Evolutionary conservation across 2,888 invertebrate species (phyloP), one percentile per base, ranked within the genome.

Genomic region (Omphaloscelis lunosa): DNA sequence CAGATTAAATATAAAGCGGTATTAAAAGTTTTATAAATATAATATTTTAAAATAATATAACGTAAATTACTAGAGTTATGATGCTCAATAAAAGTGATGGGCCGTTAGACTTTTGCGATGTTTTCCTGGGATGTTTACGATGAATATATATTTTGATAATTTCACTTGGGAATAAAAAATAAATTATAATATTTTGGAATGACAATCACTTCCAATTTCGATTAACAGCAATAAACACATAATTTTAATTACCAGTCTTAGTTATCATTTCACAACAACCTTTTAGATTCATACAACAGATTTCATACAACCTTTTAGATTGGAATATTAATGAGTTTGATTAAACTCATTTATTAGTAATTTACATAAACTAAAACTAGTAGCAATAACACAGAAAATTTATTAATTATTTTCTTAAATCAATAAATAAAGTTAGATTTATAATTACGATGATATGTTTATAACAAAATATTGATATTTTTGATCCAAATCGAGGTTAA

Each of bases 331-430:
- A 82, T 81, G 74, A 61, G 15, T 45, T 5, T 45, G 15, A 45
- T 45, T 45, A 45, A 45, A 59, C 45, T 48, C 79, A 87, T 87
- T 87, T 79, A 82, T 85, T 75, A 76, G 41, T 84, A 11, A 88
- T 87, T 87, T 68, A 75, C 83, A 86, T 84, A 82, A 86, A 86
- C 73, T 70, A 82, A 87, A 89, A 88, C 88, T 72, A 84, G 89
- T 88, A 89, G 88, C 89, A 63, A 81, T 83, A 84, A 86, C 77
- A 77, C 45, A 65, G 61, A 65, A 72, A 69, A 79, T 65, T 82
- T 82, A 88, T 88, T 84, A 88, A 86, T 89, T 79, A 88, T 82
- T 81, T 75, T 39, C 72, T 79, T 73, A 53, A 72, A 72, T 62
- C 72, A 61, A 82, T 89, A 89, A 86, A 86, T 86, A 82, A 86